Conservation (phyloP, 2,797 vertebrate species). For the Bryconaethiops microstoma region DNA sequence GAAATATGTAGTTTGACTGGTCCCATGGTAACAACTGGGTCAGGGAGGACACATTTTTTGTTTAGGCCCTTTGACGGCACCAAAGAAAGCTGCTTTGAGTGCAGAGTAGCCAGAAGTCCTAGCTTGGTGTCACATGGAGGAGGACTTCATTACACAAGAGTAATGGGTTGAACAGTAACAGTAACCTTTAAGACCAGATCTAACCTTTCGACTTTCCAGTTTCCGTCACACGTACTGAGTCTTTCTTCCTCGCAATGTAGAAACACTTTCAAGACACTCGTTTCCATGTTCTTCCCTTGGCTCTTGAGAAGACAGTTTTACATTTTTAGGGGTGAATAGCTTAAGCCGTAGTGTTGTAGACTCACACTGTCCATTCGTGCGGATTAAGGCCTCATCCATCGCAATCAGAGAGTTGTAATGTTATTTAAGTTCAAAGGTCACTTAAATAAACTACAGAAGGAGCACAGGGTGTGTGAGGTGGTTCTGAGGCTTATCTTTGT, state of each 20-base stretch:
- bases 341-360: not conserved
- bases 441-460: conserved; percentile 28
- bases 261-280: not conserved
- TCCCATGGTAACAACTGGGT: conserved; percentile 57
- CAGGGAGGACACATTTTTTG: conserved; percentile 55
- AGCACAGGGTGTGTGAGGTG: not conserved
- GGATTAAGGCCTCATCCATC: not conserved
- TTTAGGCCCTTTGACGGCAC: conserved; percentile 53
- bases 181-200: conserved; percentile 43
- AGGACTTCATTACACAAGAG: conserved; percentile 52
- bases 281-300: not conserved
- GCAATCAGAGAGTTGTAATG: conserved; percentile 12
- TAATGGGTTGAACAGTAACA: conserved; percentile 52
- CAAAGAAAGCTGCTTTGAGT: conserved; percentile 53
- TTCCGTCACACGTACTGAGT: conserved; percentile 9
- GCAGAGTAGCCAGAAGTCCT: conserved; percentile 41
- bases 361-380: not conserved
- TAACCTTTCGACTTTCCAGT: conserved; percentile 43
- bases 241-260: not conserved
- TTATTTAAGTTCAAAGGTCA: conserved; percentile 34
- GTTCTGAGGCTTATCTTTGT: conserved; percentile 28
- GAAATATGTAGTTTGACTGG: conserved; percentile 60
- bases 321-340: not conserved
- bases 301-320: not conserved
- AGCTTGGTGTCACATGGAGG: conserved; percentile 53